A percentile compares a stretch with the other conserved stretches of the same genome.
These are phyloP conservation scores for Chrysolina americana DNA, from an alignment of 2,888 invertebrate species.

Conservation along the genomic window DNA sequence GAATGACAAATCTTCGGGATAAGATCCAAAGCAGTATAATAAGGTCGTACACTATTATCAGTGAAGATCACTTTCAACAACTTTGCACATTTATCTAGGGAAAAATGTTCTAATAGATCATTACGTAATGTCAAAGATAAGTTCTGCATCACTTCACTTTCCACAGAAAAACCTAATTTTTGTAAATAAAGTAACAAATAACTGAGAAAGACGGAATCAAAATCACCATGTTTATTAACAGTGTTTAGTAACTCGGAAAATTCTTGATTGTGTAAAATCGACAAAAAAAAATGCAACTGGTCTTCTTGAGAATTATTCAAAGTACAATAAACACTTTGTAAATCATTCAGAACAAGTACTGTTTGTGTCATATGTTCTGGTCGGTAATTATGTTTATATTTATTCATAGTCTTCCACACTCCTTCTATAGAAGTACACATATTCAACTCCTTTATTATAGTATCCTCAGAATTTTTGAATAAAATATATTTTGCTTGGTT, in stretches of 20 bases:
- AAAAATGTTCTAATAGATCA: slow-evolving; percentile 58
- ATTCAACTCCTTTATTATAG: slow-evolving; percentile 60
- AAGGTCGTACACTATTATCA: slow-evolving; percentile 66
- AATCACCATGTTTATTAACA: slow-evolving; percentile 60
- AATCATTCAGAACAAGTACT: slow-evolving; percentile 66
- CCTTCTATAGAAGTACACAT: slow-evolving; percentile 65
- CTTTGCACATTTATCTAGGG: slow-evolving; percentile 64
- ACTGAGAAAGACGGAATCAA: slow-evolving; percentile 67
- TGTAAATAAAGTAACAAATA: slow-evolving; percentile 70
- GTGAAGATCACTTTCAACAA: slow-evolving; percentile 68
- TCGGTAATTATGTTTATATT: slow-evolving; percentile 51
- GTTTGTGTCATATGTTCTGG: slow-evolving; percentile 58
- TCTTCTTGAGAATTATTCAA: slow-evolving; percentile 50
- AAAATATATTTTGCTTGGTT: slow-evolving; percentile 40
- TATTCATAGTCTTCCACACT: slow-evolving; percentile 63
- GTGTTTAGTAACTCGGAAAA: slow-evolving; percentile 59
- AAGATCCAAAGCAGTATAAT: slow-evolving; percentile 65
- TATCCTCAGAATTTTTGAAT: slow-evolving; percentile 58
- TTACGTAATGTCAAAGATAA: slow-evolving; percentile 63
- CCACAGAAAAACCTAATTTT: slow-evolving; percentile 68
- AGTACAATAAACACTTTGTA: slow-evolving; percentile 64
- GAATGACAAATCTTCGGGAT: slow-evolving; percentile 66
- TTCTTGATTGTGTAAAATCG: slow-evolving; percentile 59
- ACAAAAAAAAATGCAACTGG: slow-evolving; percentile 58
- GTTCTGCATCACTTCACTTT: slow-evolving; percentile 62